Percentiles rank a stretch among this genome's conserved stretches.
These are phyloP conservation scores for Sebastes glaucus DNA, from an alignment of 2,797 vertebrate genomes.

Conservation along the genomic window DNA sequence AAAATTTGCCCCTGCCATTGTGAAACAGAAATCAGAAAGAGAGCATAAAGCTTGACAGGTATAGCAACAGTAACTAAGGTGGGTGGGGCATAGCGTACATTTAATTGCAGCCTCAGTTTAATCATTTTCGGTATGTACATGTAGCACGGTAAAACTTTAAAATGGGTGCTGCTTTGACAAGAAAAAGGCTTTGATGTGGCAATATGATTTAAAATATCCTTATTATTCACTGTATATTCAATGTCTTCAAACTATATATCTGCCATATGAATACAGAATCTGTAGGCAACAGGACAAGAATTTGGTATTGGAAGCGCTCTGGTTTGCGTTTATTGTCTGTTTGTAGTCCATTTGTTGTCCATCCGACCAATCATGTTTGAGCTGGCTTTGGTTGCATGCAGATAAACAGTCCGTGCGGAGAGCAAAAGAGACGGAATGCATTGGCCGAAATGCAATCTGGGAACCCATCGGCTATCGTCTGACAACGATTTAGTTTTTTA, in stretches of 20 bases:
- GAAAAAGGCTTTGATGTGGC: neutral
- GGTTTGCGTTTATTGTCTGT: neutral
- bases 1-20: neutral
- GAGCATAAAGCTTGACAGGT: neutral
- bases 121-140: neutral
- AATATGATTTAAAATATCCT: neutral
- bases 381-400: neutral
- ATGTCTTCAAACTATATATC: neutral
- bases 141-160: neutral
- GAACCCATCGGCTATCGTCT: neutral
- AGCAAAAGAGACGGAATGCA: neutral
- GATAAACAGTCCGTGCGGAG: neutral
- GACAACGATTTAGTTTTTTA: neutral
- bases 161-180: neutral
- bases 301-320: neutral
- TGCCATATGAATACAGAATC: neutral
- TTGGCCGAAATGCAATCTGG: neutral
- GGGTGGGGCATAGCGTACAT: neutral
- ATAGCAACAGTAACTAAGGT: too few relatives aligned
- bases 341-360: neutral
- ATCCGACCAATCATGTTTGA: neutral
- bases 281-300: neutral
- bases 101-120: neutral
- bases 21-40: neutral
- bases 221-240: neutral